Evolutionary conservation across 2,888 invertebrate genomes (phyloP), one percentile per base, ranked within the genome.

Genomic region (Troglohyphantes excavatus): DNA sequence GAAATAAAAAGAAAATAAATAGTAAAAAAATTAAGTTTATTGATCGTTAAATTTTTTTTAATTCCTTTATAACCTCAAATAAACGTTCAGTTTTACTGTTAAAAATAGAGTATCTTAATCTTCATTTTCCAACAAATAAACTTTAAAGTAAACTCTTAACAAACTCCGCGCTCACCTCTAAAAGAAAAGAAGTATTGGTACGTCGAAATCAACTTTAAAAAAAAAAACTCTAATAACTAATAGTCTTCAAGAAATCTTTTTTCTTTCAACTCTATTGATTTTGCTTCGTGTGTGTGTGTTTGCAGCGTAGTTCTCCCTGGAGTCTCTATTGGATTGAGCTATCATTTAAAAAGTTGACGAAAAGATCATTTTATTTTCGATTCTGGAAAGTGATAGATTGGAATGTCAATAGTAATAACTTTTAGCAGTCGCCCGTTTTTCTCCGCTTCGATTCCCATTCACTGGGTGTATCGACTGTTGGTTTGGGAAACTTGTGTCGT

Each of bases 281-380:
- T 73, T 85, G 39, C 53, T 65, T 53, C 23, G 61, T 33, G 13
- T 5, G 53, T 53, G 9, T 33, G 33, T 33, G 33, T 6, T 33
- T 9, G 33, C 3, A 9, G 33, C 33, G 33, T 68, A 53, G 68
- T 81, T 89, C 76, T 73, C 87, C 87, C 73, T 27, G 23, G 82
- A 82, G 82, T 75, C 59, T 81, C 11, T 75, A 89, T 89, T 76
- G 82, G 82, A 89, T 89, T 83, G 88, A 76, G 76, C 82, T 89
- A 89, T 89, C 88, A 89, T 82, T 89, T 82, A 89, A 89, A 88
- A 89, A 89, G 82, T 89, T 83, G 88, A 89, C 82, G 82, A 83
- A 89, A 89, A 89, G 82, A 89, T 89, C 88, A 89, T 89, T 89
- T 83, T 89, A 83, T 89, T 89, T 89, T 75, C 82, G 82, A 89